A percentile compares a stretch with the other conserved stretches of the same genome.
These are phyloP conservation scores for Chaetogeoica ovagalla DNA, from an alignment of 2,888 invertebrate genomes.

Conservation along the genomic window DNA sequence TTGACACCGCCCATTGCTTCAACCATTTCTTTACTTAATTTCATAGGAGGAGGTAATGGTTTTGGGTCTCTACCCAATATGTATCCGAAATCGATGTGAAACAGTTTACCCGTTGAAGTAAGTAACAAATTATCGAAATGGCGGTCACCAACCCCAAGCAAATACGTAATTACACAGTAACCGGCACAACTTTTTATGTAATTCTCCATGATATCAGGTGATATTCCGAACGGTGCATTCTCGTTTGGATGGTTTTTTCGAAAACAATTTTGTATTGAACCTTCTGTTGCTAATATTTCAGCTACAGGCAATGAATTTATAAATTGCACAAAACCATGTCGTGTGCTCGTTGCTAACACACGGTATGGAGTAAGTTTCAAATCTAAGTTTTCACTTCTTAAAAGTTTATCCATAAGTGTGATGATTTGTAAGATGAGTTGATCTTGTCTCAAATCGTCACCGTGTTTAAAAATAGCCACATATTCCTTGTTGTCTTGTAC, in stretches of 20 bases:
- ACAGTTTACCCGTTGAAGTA: conserved; percentile 85
- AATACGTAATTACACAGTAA: conserved; percentile 96
- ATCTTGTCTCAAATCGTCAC: conserved; percentile 96
- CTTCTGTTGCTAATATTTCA: conserved; percentile 84
- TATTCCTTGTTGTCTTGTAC: conserved; percentile 82
- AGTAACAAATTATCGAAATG: conserved; percentile 96
- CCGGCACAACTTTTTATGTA: conserved; percentile 95
- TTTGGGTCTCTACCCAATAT: conserved; percentile 97
- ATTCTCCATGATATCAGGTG: conserved; percentile 94
- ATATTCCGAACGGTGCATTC: conserved; percentile 84
- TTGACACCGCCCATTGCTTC: conserved; percentile 93
- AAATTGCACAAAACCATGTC: conserved; percentile 93
- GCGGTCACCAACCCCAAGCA: conserved; percentile 95
- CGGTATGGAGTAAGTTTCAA: conserved; percentile 93
- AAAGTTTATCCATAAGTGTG: conserved; percentile 93
- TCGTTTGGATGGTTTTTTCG: conserved; percentile 87
- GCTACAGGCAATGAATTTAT: conserved; percentile 91
- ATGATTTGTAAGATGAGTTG: conserved; percentile 98
- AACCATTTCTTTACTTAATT: conserved; percentile 98
- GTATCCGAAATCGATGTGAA: conserved; percentile 98
- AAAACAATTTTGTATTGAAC: conserved; percentile 91
- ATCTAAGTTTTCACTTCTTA: conserved; percentile 93
- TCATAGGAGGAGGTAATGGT: conserved; percentile 98
- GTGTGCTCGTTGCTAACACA: conserved; percentile 92
- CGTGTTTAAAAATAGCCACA: conserved; percentile 95